Evolutionary conservation across 1,140 invertebrate genomes (phyloP), one percentile per base, ranked within the genome.

Genomic region (Arctopsyche grandis): DNA sequence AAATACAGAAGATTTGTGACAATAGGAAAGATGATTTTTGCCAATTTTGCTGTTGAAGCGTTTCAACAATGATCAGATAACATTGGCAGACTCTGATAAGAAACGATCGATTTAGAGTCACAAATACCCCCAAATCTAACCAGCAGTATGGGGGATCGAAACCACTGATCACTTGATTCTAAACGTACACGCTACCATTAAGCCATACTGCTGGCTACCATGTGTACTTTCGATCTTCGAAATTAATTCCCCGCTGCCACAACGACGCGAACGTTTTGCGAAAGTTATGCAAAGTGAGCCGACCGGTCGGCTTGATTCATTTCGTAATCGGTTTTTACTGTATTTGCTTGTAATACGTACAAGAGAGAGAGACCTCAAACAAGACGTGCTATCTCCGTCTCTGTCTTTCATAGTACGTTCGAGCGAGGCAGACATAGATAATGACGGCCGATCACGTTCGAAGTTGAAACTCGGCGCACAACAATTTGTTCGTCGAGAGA

Each of bases 321-420:
- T 75, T 75, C 22, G 26, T 58, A 60, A 75, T 75, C 73, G 29
- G 21, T 75, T 75, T 75, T 60, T 74, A 48, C 44, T 74, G 24
- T 71, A 71, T 71, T 71, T 44, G 69, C 69, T 26, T 71, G 69
- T 71, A 71, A 71, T 44, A 26, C 38, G 38, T 29, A 71, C 69
- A 71, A 29, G 38, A 29, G 24, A 29, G 24, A 71, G 38, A 71
- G 29, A 38, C 29, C 29, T 38, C 29, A 38, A 38, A 38, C 38
- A 38, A 1, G 29, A 29, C 26, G 26, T 29, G 38, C 69, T 16
- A 66, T 21, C 3, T 66, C 21, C 24, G 63, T 26, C 24, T 26
- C 16, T 5, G 5, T 66, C 63, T 16, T 24, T 16, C 19, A 19
- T 10, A 16, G 19, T 1, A 21, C 1, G 52, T 5, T 56, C 1